Evolutionary conservation across 2,113 vertebrate genomes (phyloP).

Genomic region (Mesembrinibis cayennensis): DNA sequence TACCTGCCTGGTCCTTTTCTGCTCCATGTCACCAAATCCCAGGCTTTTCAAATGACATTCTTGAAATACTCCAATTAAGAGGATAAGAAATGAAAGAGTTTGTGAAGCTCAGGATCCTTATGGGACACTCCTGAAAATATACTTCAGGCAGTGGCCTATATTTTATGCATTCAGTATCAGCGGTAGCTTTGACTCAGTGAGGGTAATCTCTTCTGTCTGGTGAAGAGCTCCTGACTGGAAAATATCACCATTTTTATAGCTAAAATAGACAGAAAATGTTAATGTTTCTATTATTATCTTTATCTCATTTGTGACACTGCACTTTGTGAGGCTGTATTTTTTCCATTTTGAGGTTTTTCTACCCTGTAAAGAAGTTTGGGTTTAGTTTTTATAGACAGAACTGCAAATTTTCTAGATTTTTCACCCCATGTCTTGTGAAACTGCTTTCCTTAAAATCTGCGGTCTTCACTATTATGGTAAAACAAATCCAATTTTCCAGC

Average conservation of each 20-base stretch:
- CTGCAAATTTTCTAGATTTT: not conserved
- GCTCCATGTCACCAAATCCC: not conserved
- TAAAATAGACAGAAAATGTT: not conserved
- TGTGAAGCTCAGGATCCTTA: not conserved
- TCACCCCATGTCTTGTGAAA: not conserved
- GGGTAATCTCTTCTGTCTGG: not conserved
- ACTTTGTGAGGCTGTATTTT: not conserved
- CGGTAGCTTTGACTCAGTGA: not conserved
- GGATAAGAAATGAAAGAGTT: not conserved
- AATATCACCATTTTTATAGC: not conserved
- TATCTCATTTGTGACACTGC: not conserved
- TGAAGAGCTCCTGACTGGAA: not conserved
- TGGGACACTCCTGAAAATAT: conserved; percentile 12
- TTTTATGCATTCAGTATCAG: conserved; percentile 10
- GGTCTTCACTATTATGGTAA: not conserved
- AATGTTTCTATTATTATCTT: conserved; percentile 1
- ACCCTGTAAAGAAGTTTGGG: not conserved
- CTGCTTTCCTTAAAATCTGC: not conserved
- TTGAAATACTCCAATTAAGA: conserved; percentile 1
- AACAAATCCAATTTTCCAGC: not conserved
- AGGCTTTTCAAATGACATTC: not conserved
- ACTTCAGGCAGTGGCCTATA: conserved; percentile 32
- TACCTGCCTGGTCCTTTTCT: not conserved
- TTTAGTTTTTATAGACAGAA: not conserved
- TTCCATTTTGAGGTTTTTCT: not conserved